These are phyloP conservation scores for Drymodes brunneopygia DNA, from an alignment of 2,113 vertebrate species.

Conservation along the genomic window DNA sequence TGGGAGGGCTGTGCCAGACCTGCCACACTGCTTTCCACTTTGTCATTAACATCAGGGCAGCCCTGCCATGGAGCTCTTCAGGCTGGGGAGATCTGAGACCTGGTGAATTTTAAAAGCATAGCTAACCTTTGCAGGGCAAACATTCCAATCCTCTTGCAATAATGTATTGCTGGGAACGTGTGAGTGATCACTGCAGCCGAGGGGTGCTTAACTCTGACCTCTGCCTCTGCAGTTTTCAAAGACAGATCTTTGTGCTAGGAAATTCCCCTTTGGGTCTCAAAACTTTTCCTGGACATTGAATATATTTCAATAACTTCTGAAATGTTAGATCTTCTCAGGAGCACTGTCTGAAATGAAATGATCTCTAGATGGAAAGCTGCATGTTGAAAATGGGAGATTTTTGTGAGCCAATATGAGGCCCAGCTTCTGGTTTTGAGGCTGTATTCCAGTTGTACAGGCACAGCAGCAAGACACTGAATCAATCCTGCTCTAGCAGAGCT, in stretches of 20 bases:
- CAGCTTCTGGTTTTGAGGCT: not conserved
- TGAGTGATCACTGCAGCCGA: fast-evolving
- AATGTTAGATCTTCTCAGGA: not conserved
- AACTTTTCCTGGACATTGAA: not conserved
- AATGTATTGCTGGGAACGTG: not conserved
- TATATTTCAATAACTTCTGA: not conserved
- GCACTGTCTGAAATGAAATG: not conserved
- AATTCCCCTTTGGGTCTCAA: not conserved
- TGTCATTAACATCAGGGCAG: not conserved
- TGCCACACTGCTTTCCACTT: not conserved
- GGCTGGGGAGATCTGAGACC: not conserved
- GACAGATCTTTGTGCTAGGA: fast-evolving
- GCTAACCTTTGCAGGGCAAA: not conserved
- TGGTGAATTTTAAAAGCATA: not conserved
- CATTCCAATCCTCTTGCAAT: not conserved
- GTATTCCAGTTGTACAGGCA: not conserved
- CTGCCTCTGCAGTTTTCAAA: not conserved
- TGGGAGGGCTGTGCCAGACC: not conserved
- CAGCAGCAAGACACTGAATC: not conserved
- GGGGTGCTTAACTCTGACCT: not conserved
- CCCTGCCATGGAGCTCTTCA: fast-evolving
- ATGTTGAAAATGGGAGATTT: not conserved
- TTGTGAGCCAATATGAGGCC: not conserved
- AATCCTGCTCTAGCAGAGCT: not conserved
- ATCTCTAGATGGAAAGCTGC: not conserved